These are phyloP conservation scores for Chironomus tepperi DNA, from an alignment of 1,140 invertebrate species.

Conservation along the genomic window DNA sequence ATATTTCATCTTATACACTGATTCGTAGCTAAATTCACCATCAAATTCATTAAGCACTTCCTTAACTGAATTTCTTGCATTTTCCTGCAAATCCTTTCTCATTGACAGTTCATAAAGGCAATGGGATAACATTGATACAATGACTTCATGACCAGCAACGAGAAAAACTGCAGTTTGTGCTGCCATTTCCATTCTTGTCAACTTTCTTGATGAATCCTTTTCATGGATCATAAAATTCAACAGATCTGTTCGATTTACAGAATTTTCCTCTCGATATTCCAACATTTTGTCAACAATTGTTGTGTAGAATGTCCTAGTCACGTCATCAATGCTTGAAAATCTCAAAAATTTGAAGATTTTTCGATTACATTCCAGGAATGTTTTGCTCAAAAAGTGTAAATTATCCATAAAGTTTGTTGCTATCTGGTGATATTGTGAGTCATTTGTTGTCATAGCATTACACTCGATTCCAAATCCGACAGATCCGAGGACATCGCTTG, in stretches of 20 bases:
- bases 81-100: conserved; percentile 43
- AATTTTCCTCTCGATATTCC: conserved; percentile 35
- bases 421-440: conserved; percentile 44
- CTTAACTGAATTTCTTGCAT: conserved; percentile 31
- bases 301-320: conserved; percentile 27
- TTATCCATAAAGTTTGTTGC: conserved; percentile 35
- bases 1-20: conserved; percentile 37
- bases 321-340: not conserved
- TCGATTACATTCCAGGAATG: conserved; percentile 21
- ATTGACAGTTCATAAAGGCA: conserved; percentile 42
- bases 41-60: conserved; percentile 20
- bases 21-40: conserved; percentile 34
- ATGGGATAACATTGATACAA: conserved; percentile 41
- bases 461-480: conserved; percentile 49
- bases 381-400: not conserved
- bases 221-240: conserved; percentile 35
- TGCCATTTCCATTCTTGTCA: conserved; percentile 36
- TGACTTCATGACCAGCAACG: conserved; percentile 51
- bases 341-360: not conserved
- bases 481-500: conserved; percentile 47
- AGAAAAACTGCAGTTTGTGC: conserved; percentile 54
- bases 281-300: conserved; percentile 31
- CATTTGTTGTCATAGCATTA: conserved; percentile 42
- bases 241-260: conserved; percentile 35
- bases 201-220: conserved; percentile 38